Evolutionary conservation across 2,797 vertebrate species (phyloP), one percentile per base, ranked within the genome.

Genomic region (Eupleurogrammus muticus): DNA sequence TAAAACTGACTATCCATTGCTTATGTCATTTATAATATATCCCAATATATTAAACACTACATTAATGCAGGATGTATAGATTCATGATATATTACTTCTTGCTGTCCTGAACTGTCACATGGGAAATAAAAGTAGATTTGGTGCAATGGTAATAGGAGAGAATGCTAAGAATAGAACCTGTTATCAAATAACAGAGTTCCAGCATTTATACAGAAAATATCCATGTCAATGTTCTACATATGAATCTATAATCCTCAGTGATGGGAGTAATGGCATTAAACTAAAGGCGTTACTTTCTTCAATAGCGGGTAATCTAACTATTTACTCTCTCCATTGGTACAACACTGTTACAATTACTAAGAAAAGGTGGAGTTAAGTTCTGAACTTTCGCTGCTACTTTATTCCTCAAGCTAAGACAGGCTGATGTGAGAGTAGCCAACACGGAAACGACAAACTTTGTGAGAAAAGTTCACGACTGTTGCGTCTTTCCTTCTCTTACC

Each of bases 201-300:
- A 42, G 36, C 24, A n/a, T 60, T 57, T 53, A 52, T 9, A 28
- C 24, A 51, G 20, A 59, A 70, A 53, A 76, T 49, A 66, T 70
- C 32, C 63, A 60, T 63, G 59, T 23, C 19, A 23, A 48, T 62
- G 59, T 73, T 68, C 54, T n/a, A 63, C 52, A 66, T 59, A 65
- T 38, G 2, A 40, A 57, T 56, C 53, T 24, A 51, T 40, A 80
- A 70, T n/a, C n/a, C n/a, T n/a, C n/a, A n/a, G n/a, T n/a, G n/a
- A n/a, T n/a, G n/a, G n/a, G n/a, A n/a, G n/a, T n/a, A n/a, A n/a
- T n/a, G n/a, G n/a, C n/a, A n/a, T n/a, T n/a, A n/a, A n/a, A n/a
- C n/a, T n/a, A n/a, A n/a, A n/a, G n/a, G n/a, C n/a, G n/a, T n/a
- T n/a, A n/a, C n/a, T n/a, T n/a, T n/a, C n/a, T n/a, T n/a, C n/a